A percentile compares a stretch with the other conserved stretches of the same genome.
Evolutionary conservation across 2,888 invertebrate species (phyloP).

Genomic region (Protodeltote pygarga): DNA sequence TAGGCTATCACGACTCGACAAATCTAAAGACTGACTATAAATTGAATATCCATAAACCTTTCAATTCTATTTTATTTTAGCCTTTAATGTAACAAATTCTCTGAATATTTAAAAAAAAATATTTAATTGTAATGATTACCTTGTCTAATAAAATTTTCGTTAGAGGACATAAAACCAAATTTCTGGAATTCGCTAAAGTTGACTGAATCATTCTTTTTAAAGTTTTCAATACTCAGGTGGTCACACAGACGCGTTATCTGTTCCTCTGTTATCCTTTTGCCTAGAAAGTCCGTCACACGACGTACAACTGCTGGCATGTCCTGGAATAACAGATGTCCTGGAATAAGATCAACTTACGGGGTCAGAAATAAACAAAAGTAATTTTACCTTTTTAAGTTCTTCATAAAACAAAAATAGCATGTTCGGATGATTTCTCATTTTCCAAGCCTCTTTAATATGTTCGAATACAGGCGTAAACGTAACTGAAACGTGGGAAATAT

Average conservation of each 20-base stretch:
- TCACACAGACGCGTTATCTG: slow-evolving; percentile 86
- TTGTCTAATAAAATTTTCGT: slow-evolving; percentile 45
- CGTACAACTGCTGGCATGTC: slow-evolving; percentile 33
- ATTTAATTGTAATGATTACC: too few relatives aligned
- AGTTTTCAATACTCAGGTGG: slow-evolving; percentile 91
- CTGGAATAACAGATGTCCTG: too few relatives aligned
- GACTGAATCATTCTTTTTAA: slow-evolving; percentile 89
- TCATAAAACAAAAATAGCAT: slow-evolving; percentile 92
- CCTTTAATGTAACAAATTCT: too few relatives aligned
- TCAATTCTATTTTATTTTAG: too few relatives aligned
- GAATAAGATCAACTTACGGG: too few relatives aligned
- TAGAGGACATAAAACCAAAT: not conserved
- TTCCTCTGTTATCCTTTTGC: slow-evolving; percentile 78
- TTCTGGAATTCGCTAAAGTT: slow-evolving; percentile 34
- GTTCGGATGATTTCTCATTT: slow-evolving; percentile 87
- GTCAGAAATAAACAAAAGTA: too few relatives aligned
- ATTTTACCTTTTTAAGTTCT: slow-evolving; percentile 89
- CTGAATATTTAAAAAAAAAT: too few relatives aligned
- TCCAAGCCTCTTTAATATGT: slow-evolving; percentile 91
- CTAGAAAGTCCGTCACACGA: slow-evolving; percentile 86
- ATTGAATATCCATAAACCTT: too few relatives aligned
- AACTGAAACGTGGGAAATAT: too few relatives aligned
- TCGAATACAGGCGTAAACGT: too few relatives aligned
- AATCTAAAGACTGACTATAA: too few relatives aligned
- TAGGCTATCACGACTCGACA: too few relatives aligned